These are phyloP conservation scores for Pharmacophagus antenor DNA, from an alignment of 2,888 invertebrate genomes.

Conservation along the genomic window DNA sequence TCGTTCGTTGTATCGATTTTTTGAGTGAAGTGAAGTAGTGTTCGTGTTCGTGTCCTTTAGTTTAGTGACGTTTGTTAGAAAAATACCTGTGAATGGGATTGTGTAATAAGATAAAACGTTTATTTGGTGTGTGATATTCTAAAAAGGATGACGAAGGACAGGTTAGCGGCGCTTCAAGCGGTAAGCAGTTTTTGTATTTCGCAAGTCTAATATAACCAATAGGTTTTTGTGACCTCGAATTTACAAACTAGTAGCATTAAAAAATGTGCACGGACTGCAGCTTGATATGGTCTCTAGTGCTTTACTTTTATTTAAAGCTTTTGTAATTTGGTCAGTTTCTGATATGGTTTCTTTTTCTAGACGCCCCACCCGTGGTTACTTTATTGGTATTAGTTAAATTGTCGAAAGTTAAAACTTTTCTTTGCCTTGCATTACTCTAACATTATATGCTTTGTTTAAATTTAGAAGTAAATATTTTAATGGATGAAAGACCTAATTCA, in stretches of 20 bases:
- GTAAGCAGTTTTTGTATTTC: slow-evolving; percentile 81
- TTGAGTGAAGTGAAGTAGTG: slow-evolving; percentile 86
- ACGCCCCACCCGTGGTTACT: slow-evolving; percentile 74
- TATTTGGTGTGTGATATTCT: slow-evolving; percentile 84
- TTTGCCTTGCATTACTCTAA: neutral
- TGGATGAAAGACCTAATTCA: neutral
- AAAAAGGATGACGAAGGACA: slow-evolving; percentile 95
- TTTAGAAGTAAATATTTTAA: neutral
- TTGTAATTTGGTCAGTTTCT: slow-evolving; percentile 18
- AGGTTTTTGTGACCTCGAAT: slow-evolving; percentile 72
- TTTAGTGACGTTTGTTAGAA: slow-evolving; percentile 87
- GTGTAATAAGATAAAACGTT: slow-evolving; percentile 84
- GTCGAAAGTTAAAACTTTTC: slow-evolving; percentile 47
- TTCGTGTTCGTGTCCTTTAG: slow-evolving; percentile 86
- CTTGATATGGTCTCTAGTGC: neutral
- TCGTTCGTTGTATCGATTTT: slow-evolving; percentile 90
- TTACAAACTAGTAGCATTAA: slow-evolving; percentile 57
- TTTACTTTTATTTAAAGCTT: slow-evolving; percentile 1
- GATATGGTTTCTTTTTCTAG: slow-evolving; percentile 39
- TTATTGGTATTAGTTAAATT: slow-evolving; percentile 58
- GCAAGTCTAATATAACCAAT: slow-evolving; percentile 61
- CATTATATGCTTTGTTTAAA: neutral
- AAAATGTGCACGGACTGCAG: slow-evolving; percentile 30
- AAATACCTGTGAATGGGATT: slow-evolving; percentile 89
- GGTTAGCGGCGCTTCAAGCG: slow-evolving; percentile 97